Evolutionary conservation across 2,888 invertebrate genomes (phyloP), one percentile per base, ranked within the genome.

Genomic region (Mycalesis mineus): DNA sequence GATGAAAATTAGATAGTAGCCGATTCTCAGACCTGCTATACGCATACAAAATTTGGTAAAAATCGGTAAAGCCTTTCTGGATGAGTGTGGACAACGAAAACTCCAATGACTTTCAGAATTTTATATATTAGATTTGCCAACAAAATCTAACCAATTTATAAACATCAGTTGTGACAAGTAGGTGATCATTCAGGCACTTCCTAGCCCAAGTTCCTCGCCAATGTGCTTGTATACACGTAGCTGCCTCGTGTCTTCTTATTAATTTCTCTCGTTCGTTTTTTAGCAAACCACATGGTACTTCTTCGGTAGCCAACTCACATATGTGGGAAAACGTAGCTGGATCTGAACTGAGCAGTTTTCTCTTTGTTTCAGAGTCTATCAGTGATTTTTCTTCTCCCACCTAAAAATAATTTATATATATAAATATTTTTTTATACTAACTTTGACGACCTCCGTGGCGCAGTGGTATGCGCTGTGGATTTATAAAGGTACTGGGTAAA

Each of bases 151-250:
- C 88, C 41, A 60, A 39, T 74, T 82, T 88, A 0, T 71, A 53
- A 14, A 78, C 52, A 5, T 89, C 88, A 7, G 79, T 61, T 1
- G 80, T 66, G 7, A 82, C 65, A 7, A 33, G 9, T 0, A 73
- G 60, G 28, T 69, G 69, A 0, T 57, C 31, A 0, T 41, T 63
- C 9, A 89, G 66, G 57, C 80, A 81, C 45, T 76, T 82, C 13
- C 86, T 74, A 0, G 77, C 79, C 78, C 82, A 81, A 7, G 68
- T 57, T 1, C 88, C 87, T 68, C 86, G 75, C 88, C 88, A 88
- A 49, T 74, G 65, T 0, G 87, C 77, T 65, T 89, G 88, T 7
- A 89, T 62, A 0, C 69, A 13, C 0, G 77, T 84, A 0, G 87
- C 88, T 5, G 88, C 88, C 57, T 85, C 82, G 11, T 87, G 82